Evolutionary conservation across 1,140 invertebrate species (phyloP).

Genomic region (Tribolium madens): DNA sequence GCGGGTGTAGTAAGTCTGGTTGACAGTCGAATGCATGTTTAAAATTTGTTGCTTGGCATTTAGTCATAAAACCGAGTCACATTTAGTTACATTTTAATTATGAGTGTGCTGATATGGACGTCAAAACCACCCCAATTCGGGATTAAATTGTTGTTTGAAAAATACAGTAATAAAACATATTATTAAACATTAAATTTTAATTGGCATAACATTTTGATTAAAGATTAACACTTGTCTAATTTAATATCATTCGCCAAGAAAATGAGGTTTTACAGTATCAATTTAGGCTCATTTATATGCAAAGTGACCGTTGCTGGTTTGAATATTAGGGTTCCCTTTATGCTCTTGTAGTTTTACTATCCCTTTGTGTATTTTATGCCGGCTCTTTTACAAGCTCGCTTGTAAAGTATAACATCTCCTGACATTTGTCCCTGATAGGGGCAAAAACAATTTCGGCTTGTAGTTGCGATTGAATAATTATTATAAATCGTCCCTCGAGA

Average conservation of each 20-base stretch:
- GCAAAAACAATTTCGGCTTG: slow-evolving; percentile 20
- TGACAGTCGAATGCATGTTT: too few relatives aligned
- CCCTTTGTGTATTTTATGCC: slow-evolving; percentile 50
- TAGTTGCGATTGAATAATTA: slow-evolving; percentile 20
- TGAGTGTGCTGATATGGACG: too few relatives aligned
- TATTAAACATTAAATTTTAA: too few relatives aligned
- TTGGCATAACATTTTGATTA: too few relatives aligned
- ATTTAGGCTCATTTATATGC: slow-evolving; percentile 54
- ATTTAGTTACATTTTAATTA: too few relatives aligned
- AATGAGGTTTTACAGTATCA: slow-evolving; percentile 53
- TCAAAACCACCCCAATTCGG: too few relatives aligned
- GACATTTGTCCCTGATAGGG: slow-evolving; percentile 16
- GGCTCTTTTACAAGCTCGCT: slow-evolving; percentile 35
- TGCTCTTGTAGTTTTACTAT: slow-evolving; percentile 53
- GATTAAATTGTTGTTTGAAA: too few relatives aligned
- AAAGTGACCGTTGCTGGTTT: slow-evolving; percentile 52
- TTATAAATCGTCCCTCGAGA: slow-evolving; percentile 12
- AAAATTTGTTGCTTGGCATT: too few relatives aligned
- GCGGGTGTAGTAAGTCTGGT: too few relatives aligned
- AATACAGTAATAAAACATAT: too few relatives aligned
- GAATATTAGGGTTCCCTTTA: slow-evolving; percentile 52
- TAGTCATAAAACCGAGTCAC: too few relatives aligned
- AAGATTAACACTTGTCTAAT: slow-evolving; percentile 45
- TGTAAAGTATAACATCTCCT: slow-evolving; percentile 41
- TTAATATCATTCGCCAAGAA: slow-evolving; percentile 44